Evolutionary conservation across 1,140 invertebrate species (phyloP).

Genomic region (Belonocnema kinseyi): DNA sequence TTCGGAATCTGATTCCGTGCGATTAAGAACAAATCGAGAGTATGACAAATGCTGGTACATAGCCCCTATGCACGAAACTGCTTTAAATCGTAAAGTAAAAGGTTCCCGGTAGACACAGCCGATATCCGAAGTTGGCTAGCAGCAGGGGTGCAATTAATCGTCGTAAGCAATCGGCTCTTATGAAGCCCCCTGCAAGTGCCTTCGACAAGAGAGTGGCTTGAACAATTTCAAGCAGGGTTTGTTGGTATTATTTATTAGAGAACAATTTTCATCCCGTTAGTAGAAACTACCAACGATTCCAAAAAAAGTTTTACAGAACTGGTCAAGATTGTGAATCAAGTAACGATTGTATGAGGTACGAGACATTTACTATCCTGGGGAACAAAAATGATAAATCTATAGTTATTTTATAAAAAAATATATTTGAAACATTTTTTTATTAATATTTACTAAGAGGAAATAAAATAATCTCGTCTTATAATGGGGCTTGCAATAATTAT

Average conservation of each 20-base stretch:
- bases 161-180: constrained; percentile 58
- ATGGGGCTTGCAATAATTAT: too few relatives aligned
- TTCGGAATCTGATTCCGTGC: constrained; percentile 18
- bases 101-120: constrained; percentile 10
- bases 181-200: constrained; percentile 23
- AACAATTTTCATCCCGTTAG: too few relatives aligned
- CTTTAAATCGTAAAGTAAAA: constrained; percentile 25
- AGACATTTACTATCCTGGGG: too few relatives aligned
- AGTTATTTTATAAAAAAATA: too few relatives aligned
- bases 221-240: constrained; percentile 11
- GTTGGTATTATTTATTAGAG: not conserved
- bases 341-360: too few relatives aligned
- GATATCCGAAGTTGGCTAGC: constrained; percentile 37
- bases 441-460: too few relatives aligned
- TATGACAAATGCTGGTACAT: constrained; percentile 17
- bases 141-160: constrained; percentile 65
- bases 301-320: too few relatives aligned
- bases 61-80: not conserved
- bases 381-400: too few relatives aligned
- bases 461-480: too few relatives aligned
- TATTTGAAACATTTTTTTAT: too few relatives aligned
- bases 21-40: constrained; percentile 24
- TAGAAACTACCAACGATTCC: too few relatives aligned
- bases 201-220: constrained; percentile 13
- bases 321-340: too few relatives aligned